Evolutionary conservation across 2,113 vertebrate species (phyloP), one percentile per base, ranked within the genome.

Genomic region (Talpa occidentalis): DNA sequence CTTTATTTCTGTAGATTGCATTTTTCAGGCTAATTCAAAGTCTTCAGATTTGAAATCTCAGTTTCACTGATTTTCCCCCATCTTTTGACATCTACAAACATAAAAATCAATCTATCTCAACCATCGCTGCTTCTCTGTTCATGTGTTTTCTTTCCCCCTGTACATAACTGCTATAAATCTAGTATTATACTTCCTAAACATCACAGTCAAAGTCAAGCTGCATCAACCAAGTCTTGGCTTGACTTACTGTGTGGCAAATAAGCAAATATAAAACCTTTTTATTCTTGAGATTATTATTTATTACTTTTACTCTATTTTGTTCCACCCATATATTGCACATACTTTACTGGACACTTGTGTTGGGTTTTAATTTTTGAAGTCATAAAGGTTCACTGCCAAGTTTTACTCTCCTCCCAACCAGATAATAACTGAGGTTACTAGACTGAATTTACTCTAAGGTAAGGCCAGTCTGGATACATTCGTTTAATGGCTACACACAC

Each of bases 11-110:
- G 2, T n/a, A 49, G 6, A 12, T 42, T 80, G 4, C 11, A 6
- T 17, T 44, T 37, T 54, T 81, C 78, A 40, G 10, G 78, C 0
- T 59, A 35, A 80, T 17, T 59, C 16, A 52, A 0, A n/a, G 6
- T 47, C 6, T 17, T 91, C 35, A 89, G 4, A 44, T 77, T 86
- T 37, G 42, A 86, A 94, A 74, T 92, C 37, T 82, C 64, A n/a
- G 10, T 80, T 35, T 89, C 9, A 1, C 4, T 52, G 32, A 60
- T 60, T 90, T 96, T 86, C 14, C 74, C 7, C 12, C 32, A 70
- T 37, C 6, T 11, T 85, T 49, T 82, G 47, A 74, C 37, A 69
- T 37, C 10, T 81, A 64, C 22, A 88, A 59, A 69, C 74, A 60
- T 92, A 40, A 24, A 14, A 82, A 40, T 93, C 44, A 21, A 52